These are phyloP conservation scores for Pygathrix nemaeus DNA, from an alignment of 2,113 vertebrate species.

Conservation along the genomic window DNA sequence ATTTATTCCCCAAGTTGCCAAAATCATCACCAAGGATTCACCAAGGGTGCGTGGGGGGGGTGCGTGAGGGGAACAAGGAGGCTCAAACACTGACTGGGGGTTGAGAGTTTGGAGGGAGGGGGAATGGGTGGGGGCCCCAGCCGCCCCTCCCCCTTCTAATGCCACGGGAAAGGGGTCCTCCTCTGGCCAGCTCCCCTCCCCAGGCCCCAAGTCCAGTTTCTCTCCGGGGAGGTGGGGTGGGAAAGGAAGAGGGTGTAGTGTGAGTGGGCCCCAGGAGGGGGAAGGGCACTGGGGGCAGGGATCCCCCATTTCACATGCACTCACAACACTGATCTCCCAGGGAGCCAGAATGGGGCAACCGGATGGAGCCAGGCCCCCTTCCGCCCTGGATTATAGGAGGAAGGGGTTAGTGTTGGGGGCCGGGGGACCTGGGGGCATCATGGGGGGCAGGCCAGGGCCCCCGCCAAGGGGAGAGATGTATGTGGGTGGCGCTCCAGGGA, in stretches of 20 bases:
- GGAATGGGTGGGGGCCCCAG: neutral
- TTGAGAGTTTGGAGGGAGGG: neutral
- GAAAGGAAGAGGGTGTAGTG: constrained; percentile 68
- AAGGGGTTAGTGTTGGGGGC: constrained; percentile 89
- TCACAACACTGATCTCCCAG: constrained; percentile 69
- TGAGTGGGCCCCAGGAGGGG: constrained; percentile 59
- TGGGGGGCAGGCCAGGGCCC: constrained; percentile 86
- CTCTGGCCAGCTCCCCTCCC: constrained; percentile 33
- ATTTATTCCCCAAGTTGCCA: constrained; percentile 76
- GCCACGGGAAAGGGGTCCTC: constrained; percentile 63
- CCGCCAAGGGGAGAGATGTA: constrained; percentile 80
- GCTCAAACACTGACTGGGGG: constrained; percentile 72
- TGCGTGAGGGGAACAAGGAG: neutral
- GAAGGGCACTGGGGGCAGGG: neutral
- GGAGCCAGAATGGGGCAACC: neutral
- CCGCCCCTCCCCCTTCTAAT: constrained; percentile 62
- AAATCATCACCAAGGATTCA: constrained; percentile 75
- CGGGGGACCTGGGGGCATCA: constrained; percentile 86
- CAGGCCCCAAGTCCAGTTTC: constrained; percentile 20
- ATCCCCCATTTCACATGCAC: constrained; percentile 74
- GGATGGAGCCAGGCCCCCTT: neutral
- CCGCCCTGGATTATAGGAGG: constrained; percentile 83
- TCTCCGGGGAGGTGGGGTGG: neutral
- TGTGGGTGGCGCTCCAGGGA: constrained; percentile 74
- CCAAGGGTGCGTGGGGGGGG: neutral